A percentile compares a stretch with the other conserved stretches of the same genome.
phyloP scores from a whole-genome alignment of 2,113 vertebrate genomes.

The zebrafish (Danio rerio) region GRCz12tu NC_133196.1:45089001-45089500 shows the following conservation, averaged over 20 bases:
- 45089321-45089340: not conserved
- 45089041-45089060: too few relatives aligned
- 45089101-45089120: not conserved
- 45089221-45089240: not conserved
- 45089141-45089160: not conserved
- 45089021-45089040: too few relatives aligned
- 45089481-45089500: not conserved
- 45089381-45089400: not conserved
- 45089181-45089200: too few relatives aligned
- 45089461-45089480: not conserved
- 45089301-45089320: not conserved
- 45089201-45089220: not conserved
- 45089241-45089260: not conserved
- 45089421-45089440: slow-evolving; percentile 33
- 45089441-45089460: slow-evolving; percentile 29
- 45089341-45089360: slow-evolving; percentile 4
- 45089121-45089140: not conserved
- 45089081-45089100: not conserved
- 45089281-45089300: not conserved
- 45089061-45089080: too few relatives aligned
- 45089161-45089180: too few relatives aligned
- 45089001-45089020: too few relatives aligned
- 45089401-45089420: slow-evolving; percentile 24
- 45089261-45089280: not conserved
- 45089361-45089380: slow-evolving; percentile 13